A percentile compares a stretch with the other conserved stretches of the same genome.
Evolutionary conservation across 2,113 vertebrate genomes (phyloP).

Genomic region (Notarius lentiginosus): DNA sequence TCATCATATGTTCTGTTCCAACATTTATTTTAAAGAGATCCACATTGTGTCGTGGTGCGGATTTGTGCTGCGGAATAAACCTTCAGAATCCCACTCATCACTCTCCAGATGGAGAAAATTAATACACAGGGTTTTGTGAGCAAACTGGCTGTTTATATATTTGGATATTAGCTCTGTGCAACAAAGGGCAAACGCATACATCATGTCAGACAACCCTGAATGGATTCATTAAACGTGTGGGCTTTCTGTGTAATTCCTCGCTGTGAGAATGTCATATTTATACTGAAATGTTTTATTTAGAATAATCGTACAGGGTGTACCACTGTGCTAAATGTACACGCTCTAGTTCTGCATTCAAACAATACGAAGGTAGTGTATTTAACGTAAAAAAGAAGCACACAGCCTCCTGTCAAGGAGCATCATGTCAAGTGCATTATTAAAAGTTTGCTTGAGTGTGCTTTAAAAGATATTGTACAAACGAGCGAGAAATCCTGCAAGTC

Average conservation of each 20-base stretch:
- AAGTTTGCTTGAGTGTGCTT: background rate
- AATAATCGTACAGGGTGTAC: background rate
- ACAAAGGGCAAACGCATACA: constrained; percentile 37
- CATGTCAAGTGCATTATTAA: background rate
- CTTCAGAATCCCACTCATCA: background rate
- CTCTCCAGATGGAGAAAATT: background rate
- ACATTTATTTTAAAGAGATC: background rate
- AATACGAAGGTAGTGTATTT: background rate
- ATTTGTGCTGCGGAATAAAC: background rate
- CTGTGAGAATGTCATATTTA: constrained; percentile 7
- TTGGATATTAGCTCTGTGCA: constrained; percentile 24
- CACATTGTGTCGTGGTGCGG: background rate
- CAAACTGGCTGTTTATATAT: constrained; percentile 27
- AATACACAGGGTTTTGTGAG: background rate
- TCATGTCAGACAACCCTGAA: constrained; percentile 11
- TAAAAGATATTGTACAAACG: background rate
- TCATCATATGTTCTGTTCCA: background rate
- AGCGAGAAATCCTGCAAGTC: background rate
- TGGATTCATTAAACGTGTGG: background rate
- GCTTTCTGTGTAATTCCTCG: background rate
- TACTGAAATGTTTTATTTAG: background rate
- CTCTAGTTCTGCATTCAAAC: background rate
- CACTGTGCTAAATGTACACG: background rate
- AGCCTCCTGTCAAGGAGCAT: background rate
- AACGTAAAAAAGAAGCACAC: background rate